Percentiles rank a stretch among this genome's conserved stretches.
Conservation (phyloP, 2,888 invertebrate genomes). For the Fragum whitleyi region DNA sequence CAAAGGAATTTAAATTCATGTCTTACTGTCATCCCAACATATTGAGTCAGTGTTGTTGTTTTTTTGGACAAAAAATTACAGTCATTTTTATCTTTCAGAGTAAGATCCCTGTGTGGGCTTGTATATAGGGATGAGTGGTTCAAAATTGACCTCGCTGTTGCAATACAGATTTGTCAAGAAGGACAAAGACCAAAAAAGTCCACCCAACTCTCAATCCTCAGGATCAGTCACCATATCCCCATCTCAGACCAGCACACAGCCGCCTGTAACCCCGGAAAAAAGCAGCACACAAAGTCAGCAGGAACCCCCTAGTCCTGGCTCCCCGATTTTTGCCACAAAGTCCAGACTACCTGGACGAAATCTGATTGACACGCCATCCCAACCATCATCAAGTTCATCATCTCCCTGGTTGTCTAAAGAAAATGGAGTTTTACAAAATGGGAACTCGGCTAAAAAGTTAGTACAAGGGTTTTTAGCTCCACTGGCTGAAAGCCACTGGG, state of each 20-base stretch:
- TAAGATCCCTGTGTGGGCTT: not conserved
- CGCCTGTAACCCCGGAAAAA: conserved; percentile 47
- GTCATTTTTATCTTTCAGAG: conserved; percentile 16
- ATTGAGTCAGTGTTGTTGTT: too few species aligned
- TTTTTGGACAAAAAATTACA: too few species aligned
- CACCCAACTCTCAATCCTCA: conserved; percentile 44
- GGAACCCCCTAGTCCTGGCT: conserved; percentile 55
- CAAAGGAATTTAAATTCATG: too few species aligned
- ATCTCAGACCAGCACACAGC: conserved; percentile 55
- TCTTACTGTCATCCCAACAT: too few species aligned
- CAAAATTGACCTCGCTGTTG: conserved; percentile 50
- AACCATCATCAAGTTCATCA: conserved; percentile 34
- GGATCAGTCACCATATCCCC: conserved; percentile 44
- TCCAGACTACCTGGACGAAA: conserved; percentile 54
- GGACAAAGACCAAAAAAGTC: not conserved
- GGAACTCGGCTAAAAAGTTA: conserved; percentile 27
- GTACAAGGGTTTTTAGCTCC: too few species aligned
- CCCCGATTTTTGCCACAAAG: conserved; percentile 59
- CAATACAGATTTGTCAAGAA: conserved; percentile 58
- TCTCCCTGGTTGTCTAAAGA: conserved; percentile 69
- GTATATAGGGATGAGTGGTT: conserved; percentile 15
- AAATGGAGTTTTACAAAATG: conserved; percentile 59
- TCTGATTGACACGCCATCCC: conserved; percentile 45
- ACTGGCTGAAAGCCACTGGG: too few species aligned
- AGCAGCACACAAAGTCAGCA: conserved; percentile 1